Percentiles rank a stretch among this genome's conserved stretches.
Evolutionary conservation across 2,113 vertebrate species (phyloP).

Genomic region (Anolis sagrei): DNA sequence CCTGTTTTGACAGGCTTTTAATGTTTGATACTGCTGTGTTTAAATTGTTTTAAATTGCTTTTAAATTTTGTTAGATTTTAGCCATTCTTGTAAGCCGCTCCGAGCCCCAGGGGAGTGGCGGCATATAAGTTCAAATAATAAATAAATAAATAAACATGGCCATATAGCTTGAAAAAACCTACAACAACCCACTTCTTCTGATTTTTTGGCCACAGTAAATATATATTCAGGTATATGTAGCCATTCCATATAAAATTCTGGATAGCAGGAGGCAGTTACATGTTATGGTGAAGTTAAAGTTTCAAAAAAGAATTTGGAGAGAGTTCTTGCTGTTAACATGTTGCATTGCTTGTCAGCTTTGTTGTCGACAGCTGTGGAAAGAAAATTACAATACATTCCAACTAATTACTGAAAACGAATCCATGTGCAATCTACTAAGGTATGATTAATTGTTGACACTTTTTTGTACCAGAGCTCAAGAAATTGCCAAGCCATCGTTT

Average conservation of each 20-base stretch:
- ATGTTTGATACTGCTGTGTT: too few species aligned
- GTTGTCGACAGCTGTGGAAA: conserved; percentile 21
- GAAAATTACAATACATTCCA: neutral
- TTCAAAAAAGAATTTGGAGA: neutral
- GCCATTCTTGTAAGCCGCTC: too few species aligned
- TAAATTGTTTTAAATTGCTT: too few species aligned
- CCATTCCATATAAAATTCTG: neutral
- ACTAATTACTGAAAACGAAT: conserved; percentile 27
- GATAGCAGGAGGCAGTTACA: neutral
- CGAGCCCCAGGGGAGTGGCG: too few species aligned
- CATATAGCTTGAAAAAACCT: too few species aligned
- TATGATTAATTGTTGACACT: neutral
- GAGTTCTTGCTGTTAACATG: neutral
- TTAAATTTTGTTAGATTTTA: too few species aligned
- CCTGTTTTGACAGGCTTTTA: too few species aligned
- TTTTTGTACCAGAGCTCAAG: neutral
- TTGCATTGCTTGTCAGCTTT: conserved; percentile 5
- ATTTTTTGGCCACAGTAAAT: too few species aligned
- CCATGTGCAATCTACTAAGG: neutral
- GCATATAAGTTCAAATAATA: too few species aligned
- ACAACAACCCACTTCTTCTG: too few species aligned
- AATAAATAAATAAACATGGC: too few species aligned
- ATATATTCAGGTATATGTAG: neutral
- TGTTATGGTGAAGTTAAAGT: neutral
- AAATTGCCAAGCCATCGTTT: neutral